Base-by-base conservation (phyloP, 2,113 vertebrate species). In the Elephas maximus region DNA sequence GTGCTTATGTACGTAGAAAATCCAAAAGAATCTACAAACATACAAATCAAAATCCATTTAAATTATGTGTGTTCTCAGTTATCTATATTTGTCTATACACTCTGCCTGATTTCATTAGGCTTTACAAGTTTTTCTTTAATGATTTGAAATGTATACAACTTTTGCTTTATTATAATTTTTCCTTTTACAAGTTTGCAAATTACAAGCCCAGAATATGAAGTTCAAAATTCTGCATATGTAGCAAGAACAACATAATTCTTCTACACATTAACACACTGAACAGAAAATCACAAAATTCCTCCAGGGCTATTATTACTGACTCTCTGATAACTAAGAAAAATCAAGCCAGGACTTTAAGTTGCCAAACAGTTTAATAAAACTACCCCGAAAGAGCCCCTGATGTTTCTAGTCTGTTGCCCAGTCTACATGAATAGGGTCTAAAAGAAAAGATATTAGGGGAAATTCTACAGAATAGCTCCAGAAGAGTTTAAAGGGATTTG, bases 91-190 rank as follows among this genome's bases (percentile, higher is more conserved):
- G 14, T 76, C 24, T 81, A 60, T 0, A 20, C 18, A 60, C 9
- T 76, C 96, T 60, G 20, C 28, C 67, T 93, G 67, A 90, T 92
- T 96, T 88, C 24, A 82, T 24, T 8, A 92, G 5, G 90, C 1
- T 89, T 89, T 91, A 37, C 45, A 53, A 65, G 5, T 37, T 44
- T 88, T 51, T 6, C 51, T 76, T 85, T 92, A 92, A 96, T 93
- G 76, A 93, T 88, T 92, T 96, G 45, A 95, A 94, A 83, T 1
- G 60, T 94, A 93, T 67, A 77, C 41, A 97, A 44, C 18, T 65
- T 73, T 80, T 73, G 2, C 21, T 71, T 2, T 78, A 45, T 4
- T 28, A 71, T 63, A 57, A 90, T 18, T 79, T 80, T 87, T 10
- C 4, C 14, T 84, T 90, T 95, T 12, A 88, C 65, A 95, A 17